Percentiles rank a stretch among this genome's conserved stretches.
Evolutionary conservation across 2,113 vertebrate species (phyloP).

Genomic region (Pelodiscus sinensis): DNA sequence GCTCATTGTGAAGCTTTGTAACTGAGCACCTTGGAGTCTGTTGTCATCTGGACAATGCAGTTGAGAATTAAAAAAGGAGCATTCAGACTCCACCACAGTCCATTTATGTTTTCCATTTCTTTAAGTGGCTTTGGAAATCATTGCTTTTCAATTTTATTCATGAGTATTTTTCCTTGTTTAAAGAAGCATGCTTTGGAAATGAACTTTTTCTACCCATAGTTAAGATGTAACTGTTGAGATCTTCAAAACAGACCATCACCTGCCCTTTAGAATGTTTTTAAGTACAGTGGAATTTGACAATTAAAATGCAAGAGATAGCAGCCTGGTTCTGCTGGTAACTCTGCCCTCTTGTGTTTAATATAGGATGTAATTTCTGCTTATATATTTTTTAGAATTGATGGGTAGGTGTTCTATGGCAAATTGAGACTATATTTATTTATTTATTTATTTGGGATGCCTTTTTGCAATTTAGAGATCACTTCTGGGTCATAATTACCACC

Average conservation of each 20-base stretch:
- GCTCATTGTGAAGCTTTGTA: not conserved
- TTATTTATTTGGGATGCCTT: not conserved
- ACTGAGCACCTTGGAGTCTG: not conserved
- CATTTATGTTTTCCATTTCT: not conserved
- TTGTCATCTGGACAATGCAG: not conserved
- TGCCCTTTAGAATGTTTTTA: not conserved
- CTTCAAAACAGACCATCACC: not conserved
- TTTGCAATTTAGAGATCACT: not conserved
- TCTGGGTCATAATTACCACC: not conserved
- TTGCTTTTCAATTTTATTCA: not conserved
- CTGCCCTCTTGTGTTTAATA: not conserved
- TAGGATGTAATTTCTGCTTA: not conserved
- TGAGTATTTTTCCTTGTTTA: not conserved
- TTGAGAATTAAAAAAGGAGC: constrained; percentile 1
- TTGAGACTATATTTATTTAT: not conserved
- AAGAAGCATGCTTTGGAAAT: not conserved
- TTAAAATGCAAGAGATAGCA: not conserved
- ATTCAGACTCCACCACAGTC: not conserved
- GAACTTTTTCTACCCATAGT: not conserved
- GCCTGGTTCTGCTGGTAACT: not conserved
- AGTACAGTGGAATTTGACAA: not conserved
- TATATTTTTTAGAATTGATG: fast-evolving
- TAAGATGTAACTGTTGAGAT: not conserved
- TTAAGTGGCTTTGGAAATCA: not conserved
- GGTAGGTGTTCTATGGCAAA: not conserved